Base-by-base conservation (phyloP, 2,797 vertebrate genomes). In the Chelonia mydas region DNA sequence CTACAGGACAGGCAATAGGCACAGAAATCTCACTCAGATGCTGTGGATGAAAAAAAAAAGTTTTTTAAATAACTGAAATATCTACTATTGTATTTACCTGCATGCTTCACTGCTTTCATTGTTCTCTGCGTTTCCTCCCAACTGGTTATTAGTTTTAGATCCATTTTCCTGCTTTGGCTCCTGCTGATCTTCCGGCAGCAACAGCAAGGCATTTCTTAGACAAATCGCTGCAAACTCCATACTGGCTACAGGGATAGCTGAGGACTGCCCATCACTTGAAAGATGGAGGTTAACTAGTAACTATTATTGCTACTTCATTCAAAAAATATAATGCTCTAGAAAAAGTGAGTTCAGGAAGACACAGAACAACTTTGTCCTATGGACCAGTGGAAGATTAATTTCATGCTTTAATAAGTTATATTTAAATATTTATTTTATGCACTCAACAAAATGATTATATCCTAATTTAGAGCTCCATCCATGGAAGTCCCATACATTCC, bases 141-240 rank as follows among this genome's bases (percentile, higher is more conserved):
- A 98, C 33, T 99, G 99, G 92, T 97, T 99, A 94, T 96, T 99
- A 94, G 89, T 98, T 98, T 99, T 99, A 90, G 99, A 99, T 87
- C 98, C 98, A 82, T 98, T 99, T 96, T 99, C 99, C 41, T 99
- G 98, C 97, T 99, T 99, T 81, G 93, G 80, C 23, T 99, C 99
- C 90, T 98, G 99, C 95, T 99, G 99, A 92, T 99, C 99, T 97
- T 99, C 99, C 3, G 99, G 99, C 68, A 99, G 98, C 47, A 99
- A 98, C 83, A 99, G 97, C 95, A 99, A 98, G 57, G 99, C 99
- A 50, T 99, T 99, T 97, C 99, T 98, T 96, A 99, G 98, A 95
- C 99, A 99, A 97, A 99, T 99, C 0, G 99, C 99, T 83, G 99
- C 99, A 98, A 99, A 99, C 98, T 99, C 99, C 99, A 99, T 99